A percentile compares a stretch with the other conserved stretches of the same genome.
phyloP scores from a whole-genome alignment of 1,140 invertebrate species.

The Pseudomyrmex gracilis region DNA sequence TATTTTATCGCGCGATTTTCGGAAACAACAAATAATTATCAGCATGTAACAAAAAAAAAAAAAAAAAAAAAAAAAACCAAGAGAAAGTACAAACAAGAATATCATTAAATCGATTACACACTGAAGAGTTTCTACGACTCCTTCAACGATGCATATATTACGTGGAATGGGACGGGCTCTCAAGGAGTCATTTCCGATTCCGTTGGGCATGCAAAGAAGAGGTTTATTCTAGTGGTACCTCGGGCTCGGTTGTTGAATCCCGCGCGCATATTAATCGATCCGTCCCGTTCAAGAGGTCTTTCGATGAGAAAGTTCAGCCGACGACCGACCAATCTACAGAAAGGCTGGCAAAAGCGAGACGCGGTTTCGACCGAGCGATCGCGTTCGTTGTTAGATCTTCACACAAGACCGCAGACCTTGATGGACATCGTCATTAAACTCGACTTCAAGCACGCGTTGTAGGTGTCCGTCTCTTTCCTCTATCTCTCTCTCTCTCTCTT shows the following conservation, averaged over 20 bases:
- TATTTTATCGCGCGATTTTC: background rate
- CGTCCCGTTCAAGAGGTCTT: constrained; percentile 28
- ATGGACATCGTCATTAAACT: constrained; percentile 79
- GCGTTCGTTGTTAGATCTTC: constrained; percentile 11
- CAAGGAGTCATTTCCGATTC: constrained; percentile 48
- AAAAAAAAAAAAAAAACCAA: no score
- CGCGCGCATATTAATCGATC: constrained; percentile 52
- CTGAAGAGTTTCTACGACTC: background rate
- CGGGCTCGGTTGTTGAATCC: background rate
- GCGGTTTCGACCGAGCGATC: constrained; percentile 1
- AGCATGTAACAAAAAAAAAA: background rate
- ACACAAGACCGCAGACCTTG: constrained; percentile 66
- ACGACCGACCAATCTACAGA: constrained; percentile 48
- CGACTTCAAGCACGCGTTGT: constrained; percentile 63
- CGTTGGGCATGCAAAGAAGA: constrained; percentile 20
- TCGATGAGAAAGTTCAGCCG: constrained; percentile 38
- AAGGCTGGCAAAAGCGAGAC: constrained; percentile 51
- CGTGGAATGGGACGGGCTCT: constrained; percentile 20
- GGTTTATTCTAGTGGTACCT: constrained; percentile 23
- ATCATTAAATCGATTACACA: background rate
- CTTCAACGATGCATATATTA: constrained; percentile 17
- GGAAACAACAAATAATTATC: background rate
- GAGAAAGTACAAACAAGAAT: no score
- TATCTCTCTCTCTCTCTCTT: background rate
- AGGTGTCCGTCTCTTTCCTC: background rate